Conservation (phyloP, 2,113 vertebrate genomes). For the Brachypteracias leptosomus region DNA sequence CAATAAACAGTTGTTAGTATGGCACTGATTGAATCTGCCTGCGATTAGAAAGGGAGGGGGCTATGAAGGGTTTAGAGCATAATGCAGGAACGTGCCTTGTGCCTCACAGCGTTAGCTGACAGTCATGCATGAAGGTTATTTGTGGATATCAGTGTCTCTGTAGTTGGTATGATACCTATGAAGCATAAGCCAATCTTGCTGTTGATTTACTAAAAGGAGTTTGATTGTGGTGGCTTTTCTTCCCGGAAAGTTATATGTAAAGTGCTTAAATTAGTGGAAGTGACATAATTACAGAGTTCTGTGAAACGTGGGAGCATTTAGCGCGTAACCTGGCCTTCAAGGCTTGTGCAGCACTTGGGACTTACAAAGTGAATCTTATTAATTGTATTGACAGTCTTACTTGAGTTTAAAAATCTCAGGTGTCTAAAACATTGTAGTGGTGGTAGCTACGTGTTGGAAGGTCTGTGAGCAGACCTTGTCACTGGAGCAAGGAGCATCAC, state of each 20-base stretch:
- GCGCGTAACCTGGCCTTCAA: neutral
- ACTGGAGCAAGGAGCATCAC: fast-evolving
- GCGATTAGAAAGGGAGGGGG: neutral
- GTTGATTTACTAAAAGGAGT: neutral
- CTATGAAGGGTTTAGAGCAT: neutral
- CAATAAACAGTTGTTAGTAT: neutral
- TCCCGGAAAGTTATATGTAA: neutral
- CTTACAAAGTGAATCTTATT: neutral
- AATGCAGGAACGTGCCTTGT: neutral
- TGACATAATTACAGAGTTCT: neutral
- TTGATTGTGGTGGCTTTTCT: neutral
- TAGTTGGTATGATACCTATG: neutral
- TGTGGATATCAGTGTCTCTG: neutral
- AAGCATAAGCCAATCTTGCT: neutral
- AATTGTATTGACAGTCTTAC: neutral
- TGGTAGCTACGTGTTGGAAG: neutral
- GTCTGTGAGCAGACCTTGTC: neutral
- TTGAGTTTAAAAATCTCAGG: neutral
- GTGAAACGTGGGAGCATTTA: neutral
- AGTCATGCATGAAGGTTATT: neutral
- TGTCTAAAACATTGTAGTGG: neutral
- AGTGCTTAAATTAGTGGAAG: neutral
- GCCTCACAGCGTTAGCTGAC: neutral
- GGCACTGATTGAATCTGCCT: neutral
- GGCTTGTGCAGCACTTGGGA: neutral